Base-by-base conservation (phyloP, 2,888 invertebrate genomes). In the Lordiphosa andalusiaca region DNA sequence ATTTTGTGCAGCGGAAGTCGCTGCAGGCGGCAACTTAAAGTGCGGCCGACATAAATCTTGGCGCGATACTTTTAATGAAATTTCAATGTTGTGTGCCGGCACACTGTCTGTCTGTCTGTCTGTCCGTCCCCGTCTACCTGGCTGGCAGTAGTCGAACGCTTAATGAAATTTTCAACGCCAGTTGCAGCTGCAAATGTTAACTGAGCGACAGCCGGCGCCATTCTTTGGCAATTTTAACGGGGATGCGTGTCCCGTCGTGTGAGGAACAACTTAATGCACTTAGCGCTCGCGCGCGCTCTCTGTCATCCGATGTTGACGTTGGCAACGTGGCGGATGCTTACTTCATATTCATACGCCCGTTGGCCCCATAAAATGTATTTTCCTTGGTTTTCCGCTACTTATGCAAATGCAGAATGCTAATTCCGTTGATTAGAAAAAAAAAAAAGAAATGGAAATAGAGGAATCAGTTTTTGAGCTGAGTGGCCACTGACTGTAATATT, bases 261-360 rank as follows among this genome's bases (percentile, higher is more conserved):
- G 81, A 68, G 72, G 73, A 87, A 88, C 88, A 88, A 86, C 87
- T 88, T 87, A 87, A 88, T 88, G 88, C 88, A 88, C 88, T 88
- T 88, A 88, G 85, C 66, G 78, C 58, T 53, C 59, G 30, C 30
- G 85, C 66, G 78, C 58, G 54, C 59, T 9, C 30, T 51, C 46
- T 83, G 80, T 83, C 74, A 59, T 55, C 44, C 47, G 63, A 69
- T 61, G 51, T 39, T 52, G 50, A 53, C 47, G 47, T 40, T 53
- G 52, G 21, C 30, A 16, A 35, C 44, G 36, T 46, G 41, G 59
- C 21, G 10, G 53, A 41, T 50, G 57, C 42, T 55, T 71, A 53
- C 76, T 64, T 74, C 62, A 72, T 71, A 72, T 74, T 70, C 77
- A 72, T 73, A 67, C 63, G 73, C 52, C 63, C 70, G 58, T 69